phyloP scores from a whole-genome alignment of 2,113 vertebrate species.

The Aptenodytes patagonicus region DNA sequence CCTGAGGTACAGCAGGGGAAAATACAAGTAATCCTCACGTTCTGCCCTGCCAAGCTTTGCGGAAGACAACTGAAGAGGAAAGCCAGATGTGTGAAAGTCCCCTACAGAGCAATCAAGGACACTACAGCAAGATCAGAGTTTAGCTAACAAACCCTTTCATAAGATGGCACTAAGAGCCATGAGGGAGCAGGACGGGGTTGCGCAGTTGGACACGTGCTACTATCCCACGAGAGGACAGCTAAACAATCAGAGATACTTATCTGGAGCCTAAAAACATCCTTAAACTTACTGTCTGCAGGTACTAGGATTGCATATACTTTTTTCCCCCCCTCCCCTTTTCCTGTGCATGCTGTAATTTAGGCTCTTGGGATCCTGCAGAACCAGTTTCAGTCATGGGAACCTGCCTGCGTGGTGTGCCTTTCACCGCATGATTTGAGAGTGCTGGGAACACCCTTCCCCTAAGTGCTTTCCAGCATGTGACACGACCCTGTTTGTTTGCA shows the following conservation, averaged over 20 bases:
- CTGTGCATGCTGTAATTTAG: background rate
- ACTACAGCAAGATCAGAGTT: background rate
- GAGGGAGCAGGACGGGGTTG: background rate
- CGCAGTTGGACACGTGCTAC: too few relatives aligned
- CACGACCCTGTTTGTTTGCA: rapidly evolving
- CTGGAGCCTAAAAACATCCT: background rate
- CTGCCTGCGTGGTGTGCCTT: background rate
- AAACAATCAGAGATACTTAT: background rate
- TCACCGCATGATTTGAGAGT: background rate
- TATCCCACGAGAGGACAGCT: background rate
- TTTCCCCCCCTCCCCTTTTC: background rate
- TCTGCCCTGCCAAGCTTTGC: background rate
- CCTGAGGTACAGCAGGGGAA: background rate
- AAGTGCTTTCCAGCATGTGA: background rate
- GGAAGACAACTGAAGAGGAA: background rate
- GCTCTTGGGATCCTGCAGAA: background rate
- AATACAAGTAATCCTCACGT: rapidly evolving
- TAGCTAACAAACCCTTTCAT: background rate
- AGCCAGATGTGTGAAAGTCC: background rate
- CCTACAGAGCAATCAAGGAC: background rate
- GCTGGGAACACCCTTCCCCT: background rate
- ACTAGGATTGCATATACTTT: background rate
- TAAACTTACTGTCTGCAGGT: background rate
- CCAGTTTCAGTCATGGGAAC: too few relatives aligned
- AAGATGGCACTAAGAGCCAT: background rate